Evolutionary conservation across 2,888 invertebrate genomes (phyloP), one percentile per base, ranked within the genome.

Genomic region (Heliconius aoede): DNA sequence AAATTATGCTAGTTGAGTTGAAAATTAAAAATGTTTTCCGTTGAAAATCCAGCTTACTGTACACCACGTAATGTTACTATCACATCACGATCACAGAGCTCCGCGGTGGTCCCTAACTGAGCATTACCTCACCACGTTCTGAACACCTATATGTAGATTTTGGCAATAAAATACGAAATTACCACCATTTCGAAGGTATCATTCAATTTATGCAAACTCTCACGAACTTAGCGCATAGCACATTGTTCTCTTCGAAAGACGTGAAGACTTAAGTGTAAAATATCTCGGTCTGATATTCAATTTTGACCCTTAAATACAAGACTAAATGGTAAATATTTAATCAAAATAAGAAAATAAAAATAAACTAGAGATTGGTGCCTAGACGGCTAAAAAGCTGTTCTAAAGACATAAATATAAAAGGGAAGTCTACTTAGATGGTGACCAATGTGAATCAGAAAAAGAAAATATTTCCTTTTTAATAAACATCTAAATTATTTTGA

Each of bases 51-150:
- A 55, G 67, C 30, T 21, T 1, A 77, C 75, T 77, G 79, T 79
- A 79, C 79, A 90, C 85, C 82, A 85, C 82, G 72, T 75, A 76
- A 76, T 74, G 75, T 73, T 75, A 55, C 76, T 69, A 78, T 76
- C 78, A 51, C 79, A 75, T 79, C 79, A 79, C 79, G 79, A 77
- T 77, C 73, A 75, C 79, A 75, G 74, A 72, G 60, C 79, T 68
- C 75, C 79, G 69, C 51, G 79, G 79, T 77, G 79, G 79, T 77
- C 79, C 68, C 32, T 58, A 32, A 61, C 40, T 51, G 51, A 74
- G 24, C 61, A 69, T 62, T 75, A 61, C 36, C 60, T 72, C 36
- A 72, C 58, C 51, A 58, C 60, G 60, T 40, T 40, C 65, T 40
- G 60, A 72, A 26, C 40, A 36, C 36, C 40, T 18, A 72, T 60